These are phyloP conservation scores for Drosophila nr. fundita DNA, from an alignment of 2,888 invertebrate species.

Conservation along the genomic window DNA sequence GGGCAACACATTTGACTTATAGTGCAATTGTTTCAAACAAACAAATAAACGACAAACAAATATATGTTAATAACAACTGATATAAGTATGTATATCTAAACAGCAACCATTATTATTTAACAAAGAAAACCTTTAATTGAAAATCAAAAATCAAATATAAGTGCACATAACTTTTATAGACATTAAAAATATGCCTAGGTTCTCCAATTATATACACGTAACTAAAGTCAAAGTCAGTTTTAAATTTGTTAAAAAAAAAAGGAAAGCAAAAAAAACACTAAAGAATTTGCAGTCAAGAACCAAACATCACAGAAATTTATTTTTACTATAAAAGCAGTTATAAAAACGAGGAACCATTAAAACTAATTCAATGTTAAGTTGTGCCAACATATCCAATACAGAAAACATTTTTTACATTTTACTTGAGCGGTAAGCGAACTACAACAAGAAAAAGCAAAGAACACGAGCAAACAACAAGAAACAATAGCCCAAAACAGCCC, in stretches of 20 bases:
- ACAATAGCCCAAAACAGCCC: conserved; percentile 66
- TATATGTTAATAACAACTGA: conserved; percentile 53
- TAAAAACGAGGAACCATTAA: conserved; percentile 51
- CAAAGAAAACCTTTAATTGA: conserved; percentile 58
- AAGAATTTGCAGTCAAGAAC: conserved; percentile 28
- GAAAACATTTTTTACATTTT: conserved; percentile 35
- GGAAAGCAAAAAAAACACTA: conserved; percentile 1
- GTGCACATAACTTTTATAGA: conserved; percentile 69
- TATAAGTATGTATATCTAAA: conserved; percentile 59
- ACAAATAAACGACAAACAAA: conserved; percentile 57
- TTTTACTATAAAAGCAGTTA: conserved; percentile 37
- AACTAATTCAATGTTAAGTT: conserved; percentile 46
- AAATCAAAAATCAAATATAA: conserved; percentile 77
- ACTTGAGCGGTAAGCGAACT: conserved; percentile 67
- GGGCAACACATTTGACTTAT: conserved; percentile 79
- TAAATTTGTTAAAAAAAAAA: conserved; percentile 22
- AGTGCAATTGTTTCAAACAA: conserved; percentile 81
- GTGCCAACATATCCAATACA: conserved; percentile 58
- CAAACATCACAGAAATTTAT: conserved; percentile 41
- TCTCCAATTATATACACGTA: conserved; percentile 50
- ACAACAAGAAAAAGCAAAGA: conserved; percentile 53
- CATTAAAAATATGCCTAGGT: conserved; percentile 53
- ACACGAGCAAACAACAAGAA: conserved; percentile 60
- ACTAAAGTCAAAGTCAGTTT: conserved; percentile 41
- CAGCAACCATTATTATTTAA: conserved; percentile 50